These are phyloP conservation scores for Tenualosa ilisha DNA, from an alignment of 2,797 vertebrate genomes.

Conservation along the genomic window DNA sequence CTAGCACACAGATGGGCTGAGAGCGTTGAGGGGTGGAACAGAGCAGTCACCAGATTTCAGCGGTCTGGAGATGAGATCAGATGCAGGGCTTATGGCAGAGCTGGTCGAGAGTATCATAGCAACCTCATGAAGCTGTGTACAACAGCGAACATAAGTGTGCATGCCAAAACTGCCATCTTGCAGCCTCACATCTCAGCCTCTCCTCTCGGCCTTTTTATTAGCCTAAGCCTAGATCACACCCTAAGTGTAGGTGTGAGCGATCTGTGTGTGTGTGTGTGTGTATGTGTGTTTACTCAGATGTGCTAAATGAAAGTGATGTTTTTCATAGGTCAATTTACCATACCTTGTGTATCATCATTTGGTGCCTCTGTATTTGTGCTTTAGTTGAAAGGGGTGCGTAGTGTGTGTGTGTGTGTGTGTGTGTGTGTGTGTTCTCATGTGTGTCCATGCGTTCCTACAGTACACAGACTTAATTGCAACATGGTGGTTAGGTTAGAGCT, in stretches of 20 bases:
- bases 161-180: conserved; percentile 59
- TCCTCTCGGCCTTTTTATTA: conserved; percentile 58
- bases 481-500: not conserved
- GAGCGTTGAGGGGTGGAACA: not conserved
- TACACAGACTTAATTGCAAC: not conserved
- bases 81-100: conserved; percentile 38
- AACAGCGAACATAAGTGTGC: conserved; percentile 58
- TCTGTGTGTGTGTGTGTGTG: conserved; percentile 28
- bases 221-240: conserved; percentile 55
- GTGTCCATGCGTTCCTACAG: not conserved
- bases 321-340: not conserved
- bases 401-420: conserved; percentile 10
- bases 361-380: not conserved
- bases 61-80: conserved; percentile 33
- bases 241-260: conserved; percentile 56
- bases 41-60: not conserved
- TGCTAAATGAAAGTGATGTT: not conserved
- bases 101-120: conserved; percentile 57
- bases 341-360: not conserved
- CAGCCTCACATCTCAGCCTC: conserved; percentile 46
- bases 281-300: not conserved
- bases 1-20: not conserved
- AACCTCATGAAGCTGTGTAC: conserved; percentile 58
- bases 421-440: conserved; percentile 31
- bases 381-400: not conserved